Evolutionary conservation across 2,888 invertebrate genomes (phyloP), one percentile per base, ranked within the genome.

Genomic region (Synergus umbraculus): DNA sequence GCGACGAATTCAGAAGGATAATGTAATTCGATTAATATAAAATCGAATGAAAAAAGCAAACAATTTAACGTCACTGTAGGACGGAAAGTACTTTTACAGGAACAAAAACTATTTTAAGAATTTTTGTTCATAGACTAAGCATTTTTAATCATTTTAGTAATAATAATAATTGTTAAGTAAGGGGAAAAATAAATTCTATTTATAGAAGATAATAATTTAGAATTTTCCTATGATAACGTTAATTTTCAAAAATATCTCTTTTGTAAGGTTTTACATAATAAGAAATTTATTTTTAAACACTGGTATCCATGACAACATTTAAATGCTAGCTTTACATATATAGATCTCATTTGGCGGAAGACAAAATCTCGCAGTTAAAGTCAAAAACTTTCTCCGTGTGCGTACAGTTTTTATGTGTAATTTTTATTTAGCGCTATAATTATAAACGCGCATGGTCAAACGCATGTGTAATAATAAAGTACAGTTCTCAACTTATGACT

Each of bases 201-300:
- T 58, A 18, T 10, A 58, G 15, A 9, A 18, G 18, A 18, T 54
- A 2, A 18, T 58, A 10, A 0, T 18, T 58, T 18, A 58, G 18
- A 18, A 58, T 58, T 58, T 58, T n/a, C 3, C 1, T n/a, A 3
- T 10, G 3, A 58, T 58, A 18, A 58, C 10, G n/a, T 18, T 9
- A 18, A 18, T 58, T 58, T 58, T n/a, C 9, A 13, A 46, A 12
- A 46, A 12, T 49, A 4, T 13, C 4, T 13, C 13, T 49, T 49
- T 4, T 1, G 46, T 4, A 12, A 15, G 5, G 58, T 15, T 18
- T 18, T 58, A 58, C 18, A 3, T 29, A 29, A 10, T 58, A 63
- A 63, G 18, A 69, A 49, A 69, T 49, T 69, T 69, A 69, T 69
- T 69, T 69, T 69, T 69, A 49, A 69, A 44, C 43, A 44, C 43